phyloP scores from a whole-genome alignment of 2,888 invertebrate species.

The Acanthacorydalis orientalis region DNA sequence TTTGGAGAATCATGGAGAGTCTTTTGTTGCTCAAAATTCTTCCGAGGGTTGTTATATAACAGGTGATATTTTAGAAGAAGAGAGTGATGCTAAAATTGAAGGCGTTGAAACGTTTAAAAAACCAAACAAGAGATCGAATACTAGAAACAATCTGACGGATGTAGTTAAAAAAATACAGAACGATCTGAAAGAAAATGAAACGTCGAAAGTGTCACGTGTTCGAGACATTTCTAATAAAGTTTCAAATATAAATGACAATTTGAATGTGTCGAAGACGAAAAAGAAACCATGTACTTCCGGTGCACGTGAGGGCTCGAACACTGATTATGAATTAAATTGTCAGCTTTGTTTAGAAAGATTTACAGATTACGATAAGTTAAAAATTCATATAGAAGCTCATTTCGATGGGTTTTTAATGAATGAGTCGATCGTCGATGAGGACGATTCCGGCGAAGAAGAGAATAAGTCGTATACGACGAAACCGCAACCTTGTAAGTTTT shows the following conservation, averaged over 20 bases:
- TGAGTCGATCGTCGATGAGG: conserved; percentile 6
- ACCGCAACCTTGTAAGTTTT: background rate
- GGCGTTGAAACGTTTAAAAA: too few species aligned
- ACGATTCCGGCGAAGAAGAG: background rate
- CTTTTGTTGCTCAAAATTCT: background rate
- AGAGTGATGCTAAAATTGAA: background rate
- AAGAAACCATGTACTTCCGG: background rate
- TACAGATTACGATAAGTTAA: conserved; percentile 12
- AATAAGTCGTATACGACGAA: background rate
- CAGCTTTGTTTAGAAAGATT: conserved; percentile 16
- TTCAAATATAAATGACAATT: background rate
- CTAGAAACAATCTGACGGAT: background rate
- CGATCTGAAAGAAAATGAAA: background rate
- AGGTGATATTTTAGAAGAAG: background rate
- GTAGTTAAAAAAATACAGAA: background rate
- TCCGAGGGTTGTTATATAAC: background rate
- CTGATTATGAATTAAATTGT: conserved; percentile 11
- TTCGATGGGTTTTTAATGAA: conserved; percentile 9
- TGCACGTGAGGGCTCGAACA: too few species aligned
- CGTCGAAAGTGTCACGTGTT: background rate
- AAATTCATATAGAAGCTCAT: conserved; percentile 16
- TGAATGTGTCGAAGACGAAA: background rate
- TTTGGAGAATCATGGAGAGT: background rate
- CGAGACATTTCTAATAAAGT: conserved; percentile 5
- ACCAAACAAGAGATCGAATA: background rate